Percentiles rank a stretch among this genome's conserved stretches.
phyloP scores from a whole-genome alignment of 2,113 vertebrate species.

The Lepisosteus oculatus region DNA sequence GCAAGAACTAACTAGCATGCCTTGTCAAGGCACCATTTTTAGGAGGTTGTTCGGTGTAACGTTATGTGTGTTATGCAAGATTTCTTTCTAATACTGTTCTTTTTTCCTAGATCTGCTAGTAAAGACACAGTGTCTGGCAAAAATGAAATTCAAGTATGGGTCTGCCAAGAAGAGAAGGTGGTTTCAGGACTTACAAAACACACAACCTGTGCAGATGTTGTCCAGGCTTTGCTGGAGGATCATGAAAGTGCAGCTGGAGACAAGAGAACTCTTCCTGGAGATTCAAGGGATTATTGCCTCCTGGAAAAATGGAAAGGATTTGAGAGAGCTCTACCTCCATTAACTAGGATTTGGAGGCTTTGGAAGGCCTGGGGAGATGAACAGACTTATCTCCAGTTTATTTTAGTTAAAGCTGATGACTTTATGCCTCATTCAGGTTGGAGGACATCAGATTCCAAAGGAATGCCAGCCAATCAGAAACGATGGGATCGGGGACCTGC shows the following conservation, averaged over 20 bases:
- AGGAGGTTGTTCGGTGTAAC: not conserved
- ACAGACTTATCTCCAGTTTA: conserved; percentile 79
- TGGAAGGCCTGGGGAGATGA: conserved; percentile 94
- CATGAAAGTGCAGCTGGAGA: conserved; percentile 74
- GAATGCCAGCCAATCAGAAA: conserved; percentile 64
- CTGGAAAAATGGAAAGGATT: conserved; percentile 91
- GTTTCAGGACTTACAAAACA: conserved; percentile 89
- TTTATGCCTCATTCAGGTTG: conserved; percentile 73
- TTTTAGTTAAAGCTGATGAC: conserved; percentile 80
- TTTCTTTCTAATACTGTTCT: conserved; percentile 7
- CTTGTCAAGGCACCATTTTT: conserved; percentile 6
- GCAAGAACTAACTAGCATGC: not conserved
- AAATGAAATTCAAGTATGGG: conserved; percentile 87
- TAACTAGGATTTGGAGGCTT: conserved; percentile 86
- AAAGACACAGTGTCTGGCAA: conserved; percentile 72
- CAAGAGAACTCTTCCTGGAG: conserved; percentile 76
- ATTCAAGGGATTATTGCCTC: conserved; percentile 85
- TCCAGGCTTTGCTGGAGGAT: conserved; percentile 89
- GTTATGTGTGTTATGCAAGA: not conserved
- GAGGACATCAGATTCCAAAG: conserved; percentile 68
- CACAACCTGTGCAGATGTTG: conserved; percentile 84
- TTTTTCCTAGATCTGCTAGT: conserved; percentile 66
- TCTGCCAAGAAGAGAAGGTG: conserved; percentile 90
- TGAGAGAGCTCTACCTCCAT: conserved; percentile 81
- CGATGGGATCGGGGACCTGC: conserved; percentile 70